Evolutionary conservation across 2,797 vertebrate genomes (phyloP), one percentile per base, ranked within the genome.

Genomic region (Orestias chungarensis): DNA sequence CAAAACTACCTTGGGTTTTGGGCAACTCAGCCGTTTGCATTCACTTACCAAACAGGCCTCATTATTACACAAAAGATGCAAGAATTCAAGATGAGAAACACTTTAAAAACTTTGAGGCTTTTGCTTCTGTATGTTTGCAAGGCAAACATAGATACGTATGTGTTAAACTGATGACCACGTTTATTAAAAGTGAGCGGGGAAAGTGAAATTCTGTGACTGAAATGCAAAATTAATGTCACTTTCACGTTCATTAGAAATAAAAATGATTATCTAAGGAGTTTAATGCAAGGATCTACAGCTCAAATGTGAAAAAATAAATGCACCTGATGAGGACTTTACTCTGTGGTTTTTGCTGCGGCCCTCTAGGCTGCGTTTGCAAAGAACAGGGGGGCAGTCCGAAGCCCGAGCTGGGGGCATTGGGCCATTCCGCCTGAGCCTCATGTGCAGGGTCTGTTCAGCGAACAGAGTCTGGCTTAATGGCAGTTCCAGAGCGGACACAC

Each of bases 291-390:
- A 38, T 3, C 7, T 17, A 18, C 29, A 20, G 31, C 9, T 59
- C 31, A 35, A 59, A 57, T 17, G 55, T 4, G n/a, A 14, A 61
- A 61, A 38, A 40, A 40, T 68, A 33, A 20, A 79, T 66, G 90
- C 93, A 99, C 98, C 97, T 89, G 95, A 95, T 67, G 95, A 91
- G 14, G 95, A 91, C 79, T 92, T 96, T 88, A 96, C 95, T 68
- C 88, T 91, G 31, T 96, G 95, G 78, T 96, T 95, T 79, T 91
- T 95, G 88, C 95, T 89, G 76, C 94, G 89, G 83, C 92, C 93
- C 61, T 96, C 95, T 66, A 91, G 94, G 57, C 52, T 40, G 25
- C 49, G 78, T 68, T 61, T 71, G 49, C 49, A 50, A 29, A 68
- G 73, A 89, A 85, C 79, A 83, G 88, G 1, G 83, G 76, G 4